Evolutionary conservation across 92 coral and sea anemone species (phyloP), one percentile per base, ranked within the genome.

Genomic region (Parazoanthus atlanticus): DNA sequence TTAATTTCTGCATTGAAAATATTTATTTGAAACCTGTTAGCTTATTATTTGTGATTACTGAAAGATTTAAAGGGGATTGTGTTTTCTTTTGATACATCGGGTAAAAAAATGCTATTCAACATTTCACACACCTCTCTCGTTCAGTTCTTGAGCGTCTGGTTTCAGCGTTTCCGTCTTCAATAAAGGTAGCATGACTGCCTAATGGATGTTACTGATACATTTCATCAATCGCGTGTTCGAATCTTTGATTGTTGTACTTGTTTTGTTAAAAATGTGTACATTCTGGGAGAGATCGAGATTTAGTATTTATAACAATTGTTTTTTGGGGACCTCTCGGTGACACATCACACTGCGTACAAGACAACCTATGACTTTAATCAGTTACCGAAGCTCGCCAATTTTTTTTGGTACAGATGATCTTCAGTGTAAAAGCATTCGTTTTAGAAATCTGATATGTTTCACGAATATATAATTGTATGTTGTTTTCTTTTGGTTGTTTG

Each of bases 171-270:
- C 43, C 79, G 79, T 33, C 79, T 19, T 61, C 6, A 23, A 25
- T 61, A 6, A 61, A 21, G 69, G 69, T 19, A 61, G 69, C 26
- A 25, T 61, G 28, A 25, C 28, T 4, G 3, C 69, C 0, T 61
- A 21, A 56, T 46, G 8, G 52, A 46, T 46, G 52, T 52, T 61
- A 23, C 69, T 23, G 69, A 61, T 25, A 21, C 69, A 19, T 13
- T 75, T 36, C 47, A 74, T 75, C 38, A 41, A 75, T 36, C 52
- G 52, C 79, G 79, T 75, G 79, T 36, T 75, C 79, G 79, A 19
- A 19, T 75, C 12, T 75, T 75, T 25, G 5, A 3, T 61, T 61
- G 69, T 61, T 61, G 69, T 61, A 1, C 12, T 8, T 46, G 38
- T 36, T 56, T 16, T 56, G 69, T 36, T 36, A 11, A 21, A 75